phyloP scores from a whole-genome alignment of 2,113 vertebrate species.

The Epinephelus moara region DNA sequence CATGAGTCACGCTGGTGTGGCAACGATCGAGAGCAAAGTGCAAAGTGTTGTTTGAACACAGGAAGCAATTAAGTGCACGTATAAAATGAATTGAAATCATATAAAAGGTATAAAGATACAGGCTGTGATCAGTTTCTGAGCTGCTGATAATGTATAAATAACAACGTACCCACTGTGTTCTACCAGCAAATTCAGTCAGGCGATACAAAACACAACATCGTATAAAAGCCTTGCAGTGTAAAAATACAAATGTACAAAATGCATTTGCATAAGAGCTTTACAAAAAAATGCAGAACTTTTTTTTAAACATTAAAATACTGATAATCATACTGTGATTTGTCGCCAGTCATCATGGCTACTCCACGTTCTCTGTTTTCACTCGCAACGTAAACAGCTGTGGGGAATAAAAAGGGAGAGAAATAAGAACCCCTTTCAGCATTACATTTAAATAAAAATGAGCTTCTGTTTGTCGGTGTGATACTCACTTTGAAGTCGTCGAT shows the following conservation, averaged over 20 bases:
- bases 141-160: conserved; percentile 34
- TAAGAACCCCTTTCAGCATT: background rate
- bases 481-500: conserved; percentile 95
- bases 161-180: background rate
- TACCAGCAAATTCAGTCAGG: background rate
- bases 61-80: background rate
- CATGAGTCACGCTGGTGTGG: conserved; percentile 8
- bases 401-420: background rate
- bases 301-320: background rate
- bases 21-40: conserved; percentile 54
- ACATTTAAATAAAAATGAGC: background rate
- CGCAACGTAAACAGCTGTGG: conserved; percentile 77
- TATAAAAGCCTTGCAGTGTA: background rate
- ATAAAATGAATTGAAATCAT: conserved; percentile 2
- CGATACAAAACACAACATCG: background rate
- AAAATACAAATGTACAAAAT: conserved; percentile 5
- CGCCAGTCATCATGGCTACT: conserved; percentile 26
- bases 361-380: conserved; percentile 50
- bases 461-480: background rate
- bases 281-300: conserved; percentile 4
- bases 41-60: conserved; percentile 25
- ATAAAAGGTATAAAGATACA: conserved; percentile 35
- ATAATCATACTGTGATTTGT: background rate
- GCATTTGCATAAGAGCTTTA: background rate
- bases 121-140: background rate